Conservation (phyloP, 2,113 vertebrate genomes). For the Todiramphus chloris region DNA sequence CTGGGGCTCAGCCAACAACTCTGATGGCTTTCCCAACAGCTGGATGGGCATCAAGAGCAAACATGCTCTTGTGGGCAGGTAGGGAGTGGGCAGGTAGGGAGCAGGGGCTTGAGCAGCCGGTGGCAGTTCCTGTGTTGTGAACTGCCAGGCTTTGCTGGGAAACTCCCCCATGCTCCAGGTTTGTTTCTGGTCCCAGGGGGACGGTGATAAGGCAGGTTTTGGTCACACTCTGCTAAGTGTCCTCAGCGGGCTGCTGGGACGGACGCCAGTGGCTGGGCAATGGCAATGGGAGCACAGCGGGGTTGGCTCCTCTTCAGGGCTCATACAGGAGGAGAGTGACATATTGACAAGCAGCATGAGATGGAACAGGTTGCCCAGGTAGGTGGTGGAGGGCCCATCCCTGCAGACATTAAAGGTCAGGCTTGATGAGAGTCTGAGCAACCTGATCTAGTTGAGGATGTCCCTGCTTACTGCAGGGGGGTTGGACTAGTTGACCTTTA, state of each 20-base stretch:
- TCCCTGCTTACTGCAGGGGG: no score
- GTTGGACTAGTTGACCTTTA: no score
- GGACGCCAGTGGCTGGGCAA: accelerated
- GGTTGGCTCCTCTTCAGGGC: background rate
- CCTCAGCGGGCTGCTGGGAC: background rate
- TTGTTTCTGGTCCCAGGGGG: constrained; percentile 12
- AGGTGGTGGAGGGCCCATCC: no score
- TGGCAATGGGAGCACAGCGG: accelerated
- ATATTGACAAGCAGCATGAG: background rate
- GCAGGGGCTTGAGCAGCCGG: background rate
- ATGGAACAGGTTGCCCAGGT: no score
- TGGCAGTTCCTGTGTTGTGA: background rate
- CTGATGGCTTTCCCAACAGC: background rate
- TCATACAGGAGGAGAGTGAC: accelerated
- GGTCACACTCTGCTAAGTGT: constrained; percentile 34
- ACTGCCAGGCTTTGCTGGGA: background rate
- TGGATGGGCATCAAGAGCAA: background rate
- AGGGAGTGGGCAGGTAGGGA: background rate
- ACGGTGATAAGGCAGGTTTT: constrained; percentile 31
- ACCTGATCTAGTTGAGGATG: no score
- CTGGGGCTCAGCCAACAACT: background rate
- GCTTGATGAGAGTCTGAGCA: no score
- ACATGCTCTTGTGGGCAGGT: background rate
- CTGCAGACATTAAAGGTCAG: no score
- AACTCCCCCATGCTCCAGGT: background rate